Percentiles rank a stretch among this genome's conserved stretches.
Conservation (phyloP, 2,888 invertebrate genomes). For the Papilio elwesi region DNA sequence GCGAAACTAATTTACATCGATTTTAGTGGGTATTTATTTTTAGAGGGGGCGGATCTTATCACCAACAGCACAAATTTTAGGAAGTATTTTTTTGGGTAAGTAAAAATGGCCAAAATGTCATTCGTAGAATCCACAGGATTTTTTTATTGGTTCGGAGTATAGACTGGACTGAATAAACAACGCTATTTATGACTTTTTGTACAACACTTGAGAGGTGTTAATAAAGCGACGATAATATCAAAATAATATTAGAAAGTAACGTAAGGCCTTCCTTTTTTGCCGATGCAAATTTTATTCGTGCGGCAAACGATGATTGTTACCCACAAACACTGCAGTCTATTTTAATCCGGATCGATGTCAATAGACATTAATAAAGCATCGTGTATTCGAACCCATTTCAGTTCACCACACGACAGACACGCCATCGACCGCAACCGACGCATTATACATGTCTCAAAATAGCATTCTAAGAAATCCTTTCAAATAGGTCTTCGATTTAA, state of each 20-base stretch:
- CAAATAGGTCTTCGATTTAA: slow-evolving; percentile 77
- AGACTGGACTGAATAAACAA: too few relatives aligned
- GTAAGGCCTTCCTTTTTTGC: background rate
- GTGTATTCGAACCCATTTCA: slow-evolving; percentile 75
- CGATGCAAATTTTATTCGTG: background rate
- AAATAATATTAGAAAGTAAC: background rate
- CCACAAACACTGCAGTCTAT: slow-evolving; percentile 27
- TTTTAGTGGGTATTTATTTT: too few relatives aligned
- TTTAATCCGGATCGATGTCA: slow-evolving; percentile 47
- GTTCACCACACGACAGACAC: slow-evolving; percentile 63
- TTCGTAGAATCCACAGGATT: too few relatives aligned
- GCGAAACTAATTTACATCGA: too few relatives aligned
- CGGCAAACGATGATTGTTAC: slow-evolving; percentile 12
- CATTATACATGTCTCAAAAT: slow-evolving; percentile 75
- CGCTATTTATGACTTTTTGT: too few relatives aligned
- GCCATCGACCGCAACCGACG: slow-evolving; percentile 71
- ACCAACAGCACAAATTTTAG: too few relatives aligned
- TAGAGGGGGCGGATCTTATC: too few relatives aligned
- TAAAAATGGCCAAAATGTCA: too few relatives aligned
- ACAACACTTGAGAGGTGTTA: too few relatives aligned
- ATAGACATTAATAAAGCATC: slow-evolving; percentile 54
- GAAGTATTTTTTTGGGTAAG: too few relatives aligned
- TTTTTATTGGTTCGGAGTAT: too few relatives aligned
- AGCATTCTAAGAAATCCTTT: slow-evolving; percentile 75
- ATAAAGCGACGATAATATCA: background rate